These are phyloP conservation scores for Cololabis saira DNA, from an alignment of 2,113 vertebrate genomes.

Conservation along the genomic window DNA sequence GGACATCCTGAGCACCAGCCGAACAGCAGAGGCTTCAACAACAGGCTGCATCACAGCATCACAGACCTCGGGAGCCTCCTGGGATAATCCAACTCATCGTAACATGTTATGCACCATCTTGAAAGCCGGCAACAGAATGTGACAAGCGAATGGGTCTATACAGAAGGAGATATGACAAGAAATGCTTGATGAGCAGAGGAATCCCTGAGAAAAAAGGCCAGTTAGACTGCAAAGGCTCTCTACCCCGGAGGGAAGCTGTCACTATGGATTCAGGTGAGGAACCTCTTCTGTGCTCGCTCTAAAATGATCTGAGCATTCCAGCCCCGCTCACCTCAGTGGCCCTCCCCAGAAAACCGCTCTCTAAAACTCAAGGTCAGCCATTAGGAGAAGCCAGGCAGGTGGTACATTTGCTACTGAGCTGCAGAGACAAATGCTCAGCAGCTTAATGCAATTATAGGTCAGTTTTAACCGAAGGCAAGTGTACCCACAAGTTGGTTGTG, in stretches of 20 bases:
- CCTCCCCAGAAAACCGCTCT: conserved; percentile 9
- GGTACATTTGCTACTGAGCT: neutral
- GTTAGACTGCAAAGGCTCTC: neutral
- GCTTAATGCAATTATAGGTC: conserved; percentile 20
- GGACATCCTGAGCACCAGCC: too few relatives aligned
- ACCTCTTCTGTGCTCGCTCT: conserved; percentile 1
- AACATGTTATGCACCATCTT: neutral
- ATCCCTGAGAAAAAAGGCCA: conserved; percentile 15
- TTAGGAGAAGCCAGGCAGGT: conserved; percentile 26
- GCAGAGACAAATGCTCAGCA: neutral
- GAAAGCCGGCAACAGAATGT: neutral
- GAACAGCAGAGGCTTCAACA: too few relatives aligned
- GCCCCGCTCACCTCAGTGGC: neutral
- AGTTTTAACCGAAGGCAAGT: conserved; percentile 2
- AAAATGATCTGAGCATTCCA: conserved; percentile 3
- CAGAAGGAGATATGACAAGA: conserved; percentile 21
- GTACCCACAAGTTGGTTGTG: neutral
- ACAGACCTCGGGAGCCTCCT: neutral
- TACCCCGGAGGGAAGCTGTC: conserved; percentile 43
- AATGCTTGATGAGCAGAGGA: conserved; percentile 24
- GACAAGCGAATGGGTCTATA: conserved; percentile 22
- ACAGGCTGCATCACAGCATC: neutral
- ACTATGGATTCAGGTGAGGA: conserved; percentile 41
- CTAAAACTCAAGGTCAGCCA: conserved; percentile 1
- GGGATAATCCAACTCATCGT: neutral